phyloP scores from a whole-genome alignment of 1,140 invertebrate species.

The Gerris buenoi region DNA sequence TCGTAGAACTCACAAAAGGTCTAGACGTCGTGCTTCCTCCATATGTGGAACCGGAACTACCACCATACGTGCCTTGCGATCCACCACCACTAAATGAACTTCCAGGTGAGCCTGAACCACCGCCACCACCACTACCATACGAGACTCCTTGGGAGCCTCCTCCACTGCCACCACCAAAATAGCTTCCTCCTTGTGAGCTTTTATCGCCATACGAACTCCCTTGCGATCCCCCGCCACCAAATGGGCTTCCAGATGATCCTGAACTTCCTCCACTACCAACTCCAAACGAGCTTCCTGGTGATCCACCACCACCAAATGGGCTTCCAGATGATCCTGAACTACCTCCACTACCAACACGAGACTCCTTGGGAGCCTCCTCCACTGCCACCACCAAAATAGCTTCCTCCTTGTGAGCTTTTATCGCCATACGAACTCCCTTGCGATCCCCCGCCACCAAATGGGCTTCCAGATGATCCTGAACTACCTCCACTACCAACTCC shows the following conservation, averaged over 20 bases:
- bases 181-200: background rate
- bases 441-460: constrained; percentile 14
- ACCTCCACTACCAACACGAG: constrained; percentile 5
- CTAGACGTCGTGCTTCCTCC: background rate
- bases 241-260: constrained; percentile 18
- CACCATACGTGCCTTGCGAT: background rate
- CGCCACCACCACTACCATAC: constrained; percentile 3
- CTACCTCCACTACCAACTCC: background rate
- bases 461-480: constrained; percentile 20
- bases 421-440: background rate
- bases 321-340: constrained; percentile 12
- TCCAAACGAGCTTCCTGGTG: background rate
- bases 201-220: background rate
- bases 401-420: background rate
- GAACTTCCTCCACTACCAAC: constrained; percentile 5
- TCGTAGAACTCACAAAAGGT: background rate
- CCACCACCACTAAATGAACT: constrained; percentile 2
- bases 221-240: constrained; percentile 12
- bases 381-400: constrained; percentile 9
- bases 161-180: constrained; percentile 8
- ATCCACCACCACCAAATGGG: constrained; percentile 7
- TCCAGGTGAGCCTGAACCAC: background rate
- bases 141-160: background rate
- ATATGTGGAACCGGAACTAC: background rate
- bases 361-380: constrained; percentile 4